Conservation (phyloP, 2,797 vertebrate genomes). For the Platalea minor region DNA sequence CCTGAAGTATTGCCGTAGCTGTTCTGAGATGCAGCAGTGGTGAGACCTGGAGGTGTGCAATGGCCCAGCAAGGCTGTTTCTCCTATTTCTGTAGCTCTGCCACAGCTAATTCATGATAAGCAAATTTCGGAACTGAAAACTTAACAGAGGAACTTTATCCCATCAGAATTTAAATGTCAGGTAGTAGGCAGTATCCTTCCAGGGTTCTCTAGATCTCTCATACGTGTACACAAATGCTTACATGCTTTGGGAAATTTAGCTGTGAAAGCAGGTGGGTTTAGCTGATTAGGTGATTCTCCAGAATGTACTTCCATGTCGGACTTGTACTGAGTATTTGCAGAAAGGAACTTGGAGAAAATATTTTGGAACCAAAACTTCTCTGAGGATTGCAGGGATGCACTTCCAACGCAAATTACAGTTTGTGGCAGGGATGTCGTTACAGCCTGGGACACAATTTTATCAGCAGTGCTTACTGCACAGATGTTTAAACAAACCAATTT, state of each 20-base stretch:
- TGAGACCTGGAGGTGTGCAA: not conserved
- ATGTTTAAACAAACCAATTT: not conserved
- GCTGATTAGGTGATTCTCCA: not conserved
- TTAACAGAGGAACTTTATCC: not conserved
- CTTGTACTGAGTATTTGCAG: too few relatives aligned
- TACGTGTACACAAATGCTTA: fast-evolving
- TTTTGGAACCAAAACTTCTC: not conserved
- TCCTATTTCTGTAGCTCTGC: not conserved
- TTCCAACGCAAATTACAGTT: not conserved
- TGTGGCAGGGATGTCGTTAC: not conserved
- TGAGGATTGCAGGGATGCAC: not conserved
- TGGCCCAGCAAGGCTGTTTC: not conserved
- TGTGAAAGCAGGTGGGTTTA: not conserved
- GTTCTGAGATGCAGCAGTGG: not conserved
- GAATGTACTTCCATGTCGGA: not conserved
- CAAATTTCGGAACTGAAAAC: not conserved
- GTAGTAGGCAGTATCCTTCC: not conserved
- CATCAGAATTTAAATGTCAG: not conserved
- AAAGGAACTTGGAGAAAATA: not conserved
- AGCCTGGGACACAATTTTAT: not conserved
- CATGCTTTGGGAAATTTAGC: not conserved
- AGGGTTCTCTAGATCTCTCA: not conserved
- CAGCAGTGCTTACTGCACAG: not conserved
- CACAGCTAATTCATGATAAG: not conserved
- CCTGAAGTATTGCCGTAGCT: not conserved